Evolutionary conservation across 2,797 vertebrate genomes (phyloP), one percentile per base, ranked within the genome.

Genomic region (Tokudaia tokunoshimensis): DNA sequence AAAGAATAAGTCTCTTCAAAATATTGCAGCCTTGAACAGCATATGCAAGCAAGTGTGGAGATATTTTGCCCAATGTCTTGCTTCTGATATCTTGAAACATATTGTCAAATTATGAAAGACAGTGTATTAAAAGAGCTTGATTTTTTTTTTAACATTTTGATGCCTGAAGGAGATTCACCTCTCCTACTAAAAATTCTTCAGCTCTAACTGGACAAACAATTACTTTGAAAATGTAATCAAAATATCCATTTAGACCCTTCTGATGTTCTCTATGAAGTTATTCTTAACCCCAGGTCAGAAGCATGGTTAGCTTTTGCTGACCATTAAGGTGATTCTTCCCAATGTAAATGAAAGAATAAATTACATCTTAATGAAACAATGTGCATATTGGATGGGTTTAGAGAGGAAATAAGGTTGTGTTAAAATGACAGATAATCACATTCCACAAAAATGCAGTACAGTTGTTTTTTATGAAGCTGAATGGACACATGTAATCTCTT

Each of bases 191-290:
- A 97, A 89, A 76, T 88, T 8, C 94, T 41, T 79, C 61, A 95
- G 20, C 61, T 61, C 92, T 67, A 86, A 92, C 31, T 44, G 97
- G 76, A 96, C 80, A 63, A 97, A 87, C 55, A 95, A 63, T 9
- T 41, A 94, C 92, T 96, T 92, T 92, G 50, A 93, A 97, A 97
- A 96, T 79, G 96, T 96, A 97, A 97, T 95, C 11, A 94, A 90
- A 97, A 70, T 96, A 93, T 92, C 44, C 61, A 93, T 95, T 95
- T 96, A 93, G 41, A 11, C 8, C 20, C 85, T 97, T 97, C 78
- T 75, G 74, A 82, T 92, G 78, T 91, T 79, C 37, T 63, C 88
- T 88, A 89, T 2, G 4, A 84, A 89, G 26, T 50, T 70, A 85
- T 79, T 92, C 9, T 78, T 74, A 82, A 20, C 10, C 19, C 29